Percentiles rank a stretch among this genome's conserved stretches.
Evolutionary conservation across 37 sponge, comb jelly and placozoan genomes (phyloP).

Genomic region (Eunapius fragilis): DNA sequence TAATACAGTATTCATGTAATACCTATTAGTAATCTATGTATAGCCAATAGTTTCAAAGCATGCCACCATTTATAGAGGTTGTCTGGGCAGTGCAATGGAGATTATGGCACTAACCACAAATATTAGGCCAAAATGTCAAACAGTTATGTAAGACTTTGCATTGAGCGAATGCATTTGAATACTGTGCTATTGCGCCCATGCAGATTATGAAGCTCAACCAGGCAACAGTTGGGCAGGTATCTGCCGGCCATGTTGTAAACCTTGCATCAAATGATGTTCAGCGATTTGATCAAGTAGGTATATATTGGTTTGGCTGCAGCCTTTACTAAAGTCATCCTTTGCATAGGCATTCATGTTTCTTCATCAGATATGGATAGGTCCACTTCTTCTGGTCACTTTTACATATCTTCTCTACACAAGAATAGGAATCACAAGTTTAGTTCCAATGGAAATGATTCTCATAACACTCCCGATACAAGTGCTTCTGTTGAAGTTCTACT

Average conservation of each 20-base stretch:
- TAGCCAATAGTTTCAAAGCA: too few species aligned
- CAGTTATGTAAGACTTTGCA: too few species aligned
- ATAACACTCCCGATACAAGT: constrained; percentile 42
- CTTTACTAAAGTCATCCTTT: not conserved
- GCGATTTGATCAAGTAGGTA: constrained; percentile 73
- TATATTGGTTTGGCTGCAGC: not conserved
- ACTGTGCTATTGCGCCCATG: too few species aligned
- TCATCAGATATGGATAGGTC: constrained; percentile 54
- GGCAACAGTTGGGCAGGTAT: constrained; percentile 58
- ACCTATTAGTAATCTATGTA: too few species aligned
- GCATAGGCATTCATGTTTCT: constrained; percentile 56
- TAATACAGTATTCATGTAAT: too few species aligned
- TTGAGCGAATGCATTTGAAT: not conserved
- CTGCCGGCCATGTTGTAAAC: constrained; percentile 78
- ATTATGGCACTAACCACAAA: too few species aligned
- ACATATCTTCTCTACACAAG: constrained; percentile 60
- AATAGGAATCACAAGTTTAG: constrained; percentile 44
- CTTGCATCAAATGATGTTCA: constrained; percentile 86
- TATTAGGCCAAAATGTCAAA: too few species aligned
- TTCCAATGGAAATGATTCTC: constrained; percentile 17
- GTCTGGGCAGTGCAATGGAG: too few species aligned
- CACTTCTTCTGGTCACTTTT: constrained; percentile 43
- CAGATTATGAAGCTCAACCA: constrained; percentile 67
- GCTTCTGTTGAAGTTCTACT: not conserved
- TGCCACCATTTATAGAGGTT: too few species aligned